Evolutionary conservation across 2,888 invertebrate species (phyloP).

Genomic region (Leptinotarsa juncta): DNA sequence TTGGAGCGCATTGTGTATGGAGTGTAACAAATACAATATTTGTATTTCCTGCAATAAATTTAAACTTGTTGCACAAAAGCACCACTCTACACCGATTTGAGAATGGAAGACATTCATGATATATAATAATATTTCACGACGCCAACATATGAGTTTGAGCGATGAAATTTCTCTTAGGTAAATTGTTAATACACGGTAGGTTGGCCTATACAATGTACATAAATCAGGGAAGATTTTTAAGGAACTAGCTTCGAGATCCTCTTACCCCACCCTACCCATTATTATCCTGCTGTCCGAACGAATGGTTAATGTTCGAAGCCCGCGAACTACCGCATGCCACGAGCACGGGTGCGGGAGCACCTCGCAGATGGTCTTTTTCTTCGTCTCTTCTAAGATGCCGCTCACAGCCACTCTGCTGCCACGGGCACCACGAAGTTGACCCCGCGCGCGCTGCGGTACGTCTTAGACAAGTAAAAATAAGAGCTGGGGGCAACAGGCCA

Average conservation of each 20-base stretch:
- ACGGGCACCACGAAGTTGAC: constrained; percentile 46
- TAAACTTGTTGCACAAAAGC: too few species aligned
- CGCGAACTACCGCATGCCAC: constrained; percentile 45
- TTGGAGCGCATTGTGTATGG: too few species aligned
- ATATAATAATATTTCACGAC: too few species aligned
- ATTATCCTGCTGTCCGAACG: constrained; percentile 8
- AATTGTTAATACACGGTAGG: not conserved
- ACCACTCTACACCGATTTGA: not conserved
- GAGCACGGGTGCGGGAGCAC: constrained; percentile 45
- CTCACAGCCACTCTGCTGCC: constrained; percentile 28
- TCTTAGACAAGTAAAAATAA: not conserved
- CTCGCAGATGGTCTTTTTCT: constrained; percentile 33
- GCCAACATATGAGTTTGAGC: not conserved
- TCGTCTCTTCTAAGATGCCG: constrained; percentile 28
- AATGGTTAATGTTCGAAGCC: constrained; percentile 32
- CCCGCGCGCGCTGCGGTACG: constrained; percentile 37
- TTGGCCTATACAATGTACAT: constrained; percentile 8
- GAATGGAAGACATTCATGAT: not conserved
- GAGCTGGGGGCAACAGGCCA: constrained; percentile 12
- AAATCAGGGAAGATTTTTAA: not conserved
- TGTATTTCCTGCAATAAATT: too few species aligned
- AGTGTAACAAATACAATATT: too few species aligned
- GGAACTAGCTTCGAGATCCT: not conserved
- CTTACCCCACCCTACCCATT: constrained; percentile 7
- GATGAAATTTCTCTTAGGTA: not conserved